Evolutionary conservation across 2,113 vertebrate genomes (phyloP).

Genomic region (Dromas ardeola): DNA sequence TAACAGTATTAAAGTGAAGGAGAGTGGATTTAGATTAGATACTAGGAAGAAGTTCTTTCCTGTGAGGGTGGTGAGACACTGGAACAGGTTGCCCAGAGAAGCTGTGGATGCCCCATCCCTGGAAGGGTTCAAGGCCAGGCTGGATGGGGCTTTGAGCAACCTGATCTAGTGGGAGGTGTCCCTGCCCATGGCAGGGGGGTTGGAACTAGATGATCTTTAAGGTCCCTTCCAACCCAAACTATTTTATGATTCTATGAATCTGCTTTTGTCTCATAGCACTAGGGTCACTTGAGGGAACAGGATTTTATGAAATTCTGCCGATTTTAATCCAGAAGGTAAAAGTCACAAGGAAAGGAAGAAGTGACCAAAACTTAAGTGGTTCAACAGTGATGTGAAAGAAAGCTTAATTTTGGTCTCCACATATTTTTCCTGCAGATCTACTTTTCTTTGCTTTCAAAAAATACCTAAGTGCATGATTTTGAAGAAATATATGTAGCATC

Average conservation of each 20-base stretch:
- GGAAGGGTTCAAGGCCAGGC: too few species aligned
- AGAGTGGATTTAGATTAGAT: background rate
- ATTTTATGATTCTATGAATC: background rate
- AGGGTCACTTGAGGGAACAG: background rate
- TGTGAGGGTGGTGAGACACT: background rate
- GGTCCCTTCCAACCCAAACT: background rate
- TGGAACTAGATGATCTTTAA: background rate
- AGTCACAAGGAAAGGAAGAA: background rate
- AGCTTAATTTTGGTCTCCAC: background rate
- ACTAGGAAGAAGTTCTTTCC: background rate
- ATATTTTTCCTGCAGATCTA: background rate
- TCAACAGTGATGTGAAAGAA: background rate
- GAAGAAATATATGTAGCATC: background rate
- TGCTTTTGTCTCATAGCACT: background rate
- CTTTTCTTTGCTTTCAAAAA: background rate
- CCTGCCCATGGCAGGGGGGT: too few species aligned
- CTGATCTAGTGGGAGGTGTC: too few species aligned
- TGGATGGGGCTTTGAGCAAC: too few species aligned
- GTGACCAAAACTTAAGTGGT: background rate
- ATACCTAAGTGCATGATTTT: background rate
- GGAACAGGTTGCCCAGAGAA: background rate
- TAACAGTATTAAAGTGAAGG: background rate
- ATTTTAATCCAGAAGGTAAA: background rate
- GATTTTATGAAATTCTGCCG: background rate
- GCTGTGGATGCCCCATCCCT: background rate